Evolutionary conservation across 2,113 vertebrate genomes (phyloP).

Genomic region (Cephalopterus ornatus): DNA sequence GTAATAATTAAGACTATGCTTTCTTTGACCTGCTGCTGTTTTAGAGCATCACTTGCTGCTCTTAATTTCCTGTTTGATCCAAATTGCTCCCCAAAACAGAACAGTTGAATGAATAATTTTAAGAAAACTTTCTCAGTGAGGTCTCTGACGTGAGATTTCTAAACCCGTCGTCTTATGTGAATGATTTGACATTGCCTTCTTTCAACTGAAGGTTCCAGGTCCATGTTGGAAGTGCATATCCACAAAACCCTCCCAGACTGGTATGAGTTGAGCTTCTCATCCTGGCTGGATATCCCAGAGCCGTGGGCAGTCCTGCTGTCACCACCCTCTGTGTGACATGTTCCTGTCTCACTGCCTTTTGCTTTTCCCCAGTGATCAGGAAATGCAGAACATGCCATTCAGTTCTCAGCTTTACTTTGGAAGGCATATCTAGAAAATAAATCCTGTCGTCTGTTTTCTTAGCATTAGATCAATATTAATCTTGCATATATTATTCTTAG

Average conservation of each 20-base stretch:
- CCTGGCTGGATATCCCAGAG: background rate
- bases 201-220: background rate
- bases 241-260: rapidly evolving
- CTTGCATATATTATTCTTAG: background rate
- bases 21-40: background rate
- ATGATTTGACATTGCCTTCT: background rate
- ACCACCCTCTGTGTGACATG: background rate
- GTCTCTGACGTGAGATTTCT: background rate
- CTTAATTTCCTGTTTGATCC: background rate
- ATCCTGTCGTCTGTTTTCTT: background rate
- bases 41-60: background rate
- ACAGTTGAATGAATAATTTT: background rate
- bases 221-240: background rate
- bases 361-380: background rate
- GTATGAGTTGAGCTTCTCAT: background rate
- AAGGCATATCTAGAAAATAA: background rate
- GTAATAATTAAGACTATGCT: background rate
- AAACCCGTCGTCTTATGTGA: background rate
- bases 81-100: background rate
- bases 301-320: background rate
- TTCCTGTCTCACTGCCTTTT: background rate
- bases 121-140: background rate
- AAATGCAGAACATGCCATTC: background rate
- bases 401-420: background rate
- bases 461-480: background rate